These are phyloP conservation scores for Smithornis capensis DNA, from an alignment of 2,113 vertebrate genomes.

Conservation along the genomic window DNA sequence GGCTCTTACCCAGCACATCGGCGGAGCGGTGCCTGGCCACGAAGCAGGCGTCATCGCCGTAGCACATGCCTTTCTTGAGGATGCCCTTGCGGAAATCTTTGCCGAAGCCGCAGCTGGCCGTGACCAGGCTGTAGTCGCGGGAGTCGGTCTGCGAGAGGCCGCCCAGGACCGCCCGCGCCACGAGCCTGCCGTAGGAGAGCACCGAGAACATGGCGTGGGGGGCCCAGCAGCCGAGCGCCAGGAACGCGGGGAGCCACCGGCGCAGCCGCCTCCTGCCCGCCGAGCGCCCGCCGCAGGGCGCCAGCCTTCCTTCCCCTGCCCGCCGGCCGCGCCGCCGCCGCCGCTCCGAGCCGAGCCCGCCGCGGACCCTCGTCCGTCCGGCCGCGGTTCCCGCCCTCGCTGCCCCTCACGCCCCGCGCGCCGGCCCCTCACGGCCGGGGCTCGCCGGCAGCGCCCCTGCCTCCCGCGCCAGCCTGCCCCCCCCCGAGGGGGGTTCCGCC, in stretches of 20 bases:
- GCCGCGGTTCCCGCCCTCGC: no score
- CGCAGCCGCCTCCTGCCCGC: conserved; percentile 37
- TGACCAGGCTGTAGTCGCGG: conserved; percentile 93
- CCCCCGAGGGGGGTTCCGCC: neutral
- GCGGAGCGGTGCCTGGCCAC: conserved; percentile 88
- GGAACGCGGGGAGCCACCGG: conserved; percentile 43
- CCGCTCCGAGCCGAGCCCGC: conserved; percentile 19
- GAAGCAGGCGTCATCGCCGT: conserved; percentile 97
- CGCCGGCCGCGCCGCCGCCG: neutral
- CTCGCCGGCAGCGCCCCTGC: neutral
- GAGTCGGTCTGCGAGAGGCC: conserved; percentile 95
- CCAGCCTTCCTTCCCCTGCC: neutral
- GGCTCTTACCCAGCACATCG: conserved; percentile 91
- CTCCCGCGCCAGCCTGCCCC: neutral
- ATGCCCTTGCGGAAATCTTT: conserved; percentile 99
- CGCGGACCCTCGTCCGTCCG: no score
- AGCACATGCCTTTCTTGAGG: conserved; percentile 98
- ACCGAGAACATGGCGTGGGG: conserved; percentile 93
- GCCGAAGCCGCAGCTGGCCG: conserved; percentile 96
- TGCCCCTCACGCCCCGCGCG: neutral
- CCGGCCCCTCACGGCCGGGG: conserved; percentile 14
- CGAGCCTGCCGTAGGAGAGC: conserved; percentile 95
- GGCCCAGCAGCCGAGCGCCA: conserved; percentile 62
- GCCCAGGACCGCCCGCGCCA: conserved; percentile 95
- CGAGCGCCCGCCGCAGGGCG: conserved; percentile 54